Evolutionary conservation across 2,888 invertebrate genomes (phyloP), one percentile per base, ranked within the genome.

Genomic region (Drosophila atroscutellata): DNA sequence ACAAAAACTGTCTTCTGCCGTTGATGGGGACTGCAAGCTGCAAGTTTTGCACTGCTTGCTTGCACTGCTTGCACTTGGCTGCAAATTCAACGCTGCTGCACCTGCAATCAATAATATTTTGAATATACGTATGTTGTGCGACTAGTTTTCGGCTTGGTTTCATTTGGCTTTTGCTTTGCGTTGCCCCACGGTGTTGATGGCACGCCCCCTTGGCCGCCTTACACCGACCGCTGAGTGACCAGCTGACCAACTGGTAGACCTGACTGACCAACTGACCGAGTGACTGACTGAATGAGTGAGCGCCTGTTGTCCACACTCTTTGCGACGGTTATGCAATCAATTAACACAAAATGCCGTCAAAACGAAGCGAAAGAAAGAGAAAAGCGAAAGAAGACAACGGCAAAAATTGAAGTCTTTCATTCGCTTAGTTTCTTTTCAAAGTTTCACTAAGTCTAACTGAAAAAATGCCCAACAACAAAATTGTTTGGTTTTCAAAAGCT

Each of bases 261-360:
- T 50, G 30, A 50, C 39, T 47, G 28, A 37, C 32, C 39, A 50
- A 34, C 11, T 64, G 54, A 26, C 18, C 45, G 52, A 49, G 5
- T 58, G 47, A 42, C n/a, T 58, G 54, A 45, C 26, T 66, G 39
- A 47, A 11, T 49, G 56, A 75, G 61, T 70, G 57, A 79, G 60
- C 68, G 75, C 65, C 62, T 76, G 80, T 47, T 67, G 30, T 39
- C 51, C 65, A 34, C 75, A 62, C 75, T 75, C 72, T 83, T 56
- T 84, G 58, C 57, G 67, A 45, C 56, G 57, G 65, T 86, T 90
- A 86, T 86, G 86, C 80, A 86, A 86, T 90, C 90, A 86, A 86
- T 86, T 86, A 90, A 89, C 86, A 84, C 89, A 81, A 85, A 77
- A 82, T 59, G 58, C 64, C 68, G 54, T 58, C 67, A 56, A 80